Base-by-base conservation (phyloP, 23 tunicate genomes). In the Ciona savignyi region DNA sequence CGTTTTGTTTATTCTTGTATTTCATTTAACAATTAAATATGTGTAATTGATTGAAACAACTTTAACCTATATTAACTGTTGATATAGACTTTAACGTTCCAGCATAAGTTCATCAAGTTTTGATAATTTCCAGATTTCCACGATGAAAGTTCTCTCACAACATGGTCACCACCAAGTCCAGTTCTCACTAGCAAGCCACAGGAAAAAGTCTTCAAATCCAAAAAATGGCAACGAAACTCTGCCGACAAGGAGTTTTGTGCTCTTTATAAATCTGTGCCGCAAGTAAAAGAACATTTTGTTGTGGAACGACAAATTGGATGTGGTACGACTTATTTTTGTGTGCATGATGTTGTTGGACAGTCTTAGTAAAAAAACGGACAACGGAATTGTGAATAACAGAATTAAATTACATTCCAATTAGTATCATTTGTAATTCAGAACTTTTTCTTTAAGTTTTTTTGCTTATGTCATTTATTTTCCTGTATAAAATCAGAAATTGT, bases 241-340 rank as follows among this genome's bases (percentile, higher is more conserved):
- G 15, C 56, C 9, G 56, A 42, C 15, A 42, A 70, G 25, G 78
- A 73, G n/a, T 82, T 77, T 68, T 34, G 30, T 4, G 69, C 27
- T 4, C 15, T 82, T 63, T 75, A 35, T 75, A 68, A 34, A 0
- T 63, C 69, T 35, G 88, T 88, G 30, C 96, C 96, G 19, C 77
- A 72, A 35, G 31, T 88, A 27, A 63, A 85, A 33, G 70, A 73
- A 62, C 74, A 81, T 63, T 88, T 88, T 63, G 28, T 35, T 64
- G 75, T 88, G 25, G 70, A 82, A 34, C 63, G 67, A 51, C 73
- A 86, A 73, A 82, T 88, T 30, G 96, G 96, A 30, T 88, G 74
- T 20, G 96, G 96, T 88, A 31, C 28, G 85, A 67, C 25, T 23
- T 30, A 0, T n/a, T n/a, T n/a, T n/a, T n/a, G n/a, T n/a, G n/a